Evolutionary conservation across 2,797 vertebrate species (phyloP), one percentile per base, ranked within the genome.

Genomic region (Buceros bicornis): DNA sequence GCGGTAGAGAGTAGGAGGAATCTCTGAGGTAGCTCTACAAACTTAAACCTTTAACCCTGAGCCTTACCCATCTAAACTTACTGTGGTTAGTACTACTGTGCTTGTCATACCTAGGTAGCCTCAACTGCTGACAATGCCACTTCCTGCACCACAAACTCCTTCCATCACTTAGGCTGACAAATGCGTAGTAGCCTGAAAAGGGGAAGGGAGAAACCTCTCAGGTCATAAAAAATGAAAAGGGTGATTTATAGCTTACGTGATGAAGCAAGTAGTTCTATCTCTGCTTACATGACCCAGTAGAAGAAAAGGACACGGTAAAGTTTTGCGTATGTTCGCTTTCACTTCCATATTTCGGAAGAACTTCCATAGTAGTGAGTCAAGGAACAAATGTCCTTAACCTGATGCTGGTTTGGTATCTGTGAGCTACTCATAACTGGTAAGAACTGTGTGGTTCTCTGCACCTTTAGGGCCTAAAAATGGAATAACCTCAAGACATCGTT

Each of bases 281-380:
- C 22, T 85, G 57, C 25, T 78, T 47, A 11, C 11, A 4, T 40
- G 47, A 50, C 21, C 53, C 51, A 11, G 19, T 10, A 61, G 42
- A 45, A 69, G n/a, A 31, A 80, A 80, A 53, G 2, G 10, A 15
- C 26, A 47, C 4, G 6, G 6, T 26, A 6, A n/a, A 82, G 31
- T 62, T 80, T 84, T 62, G 9, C 6, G 0, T 31, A 3, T 69
- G 8, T 73, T 70, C 26, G 48, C 4, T 57, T 57, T 79, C 11
- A 35, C n/a, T 79, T 72, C 33, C 5, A 1, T 15, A 0, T 33
- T 54, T 54, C n/a, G 12, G 37, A 40, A 54, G 22, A 65, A 16
- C 19, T 74, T 60, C 15, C 33, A 1, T 6, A 60, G 26, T 4
- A 43, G 21, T 0, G 0, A 84, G 19, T 16, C 48, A 48, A 60